Percentiles rank a stretch among this genome's conserved stretches.
Conservation (phyloP, 2,113 vertebrate genomes). For the Crocuta crocuta region DNA sequence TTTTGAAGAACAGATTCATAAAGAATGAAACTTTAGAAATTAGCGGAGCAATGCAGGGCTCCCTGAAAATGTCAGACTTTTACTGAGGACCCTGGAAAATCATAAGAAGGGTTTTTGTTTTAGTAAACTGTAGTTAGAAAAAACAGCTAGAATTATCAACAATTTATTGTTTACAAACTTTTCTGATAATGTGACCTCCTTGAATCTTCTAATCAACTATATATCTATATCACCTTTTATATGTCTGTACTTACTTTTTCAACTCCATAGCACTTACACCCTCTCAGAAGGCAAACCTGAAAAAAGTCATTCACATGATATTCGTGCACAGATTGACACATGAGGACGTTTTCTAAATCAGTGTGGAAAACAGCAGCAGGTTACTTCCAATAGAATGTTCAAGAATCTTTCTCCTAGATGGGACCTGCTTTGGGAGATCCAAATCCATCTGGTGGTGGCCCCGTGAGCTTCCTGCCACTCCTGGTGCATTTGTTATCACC, state of each 20-base stretch:
- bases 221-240: background rate
- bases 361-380: background rate
- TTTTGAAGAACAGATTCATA: background rate
- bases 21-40: background rate
- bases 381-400: background rate
- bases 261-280: background rate
- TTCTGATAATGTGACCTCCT: background rate
- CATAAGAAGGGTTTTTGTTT: background rate
- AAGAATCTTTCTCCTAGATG: background rate
- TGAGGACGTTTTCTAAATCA: background rate
- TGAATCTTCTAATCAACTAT: background rate
- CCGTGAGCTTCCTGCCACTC: accelerated
- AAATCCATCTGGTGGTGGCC: background rate
- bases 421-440: background rate
- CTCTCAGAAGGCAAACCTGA: background rate
- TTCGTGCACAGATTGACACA: background rate
- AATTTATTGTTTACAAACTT: background rate
- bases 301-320: background rate
- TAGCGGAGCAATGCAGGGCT: background rate
- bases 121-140: background rate
- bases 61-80: background rate
- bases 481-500: background rate
- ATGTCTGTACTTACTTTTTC: background rate
- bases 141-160: background rate
- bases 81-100: background rate